These are phyloP conservation scores for Montipora sp. DNA, from an alignment of 64 coral and sea anemone species.

Conservation along the genomic window DNA sequence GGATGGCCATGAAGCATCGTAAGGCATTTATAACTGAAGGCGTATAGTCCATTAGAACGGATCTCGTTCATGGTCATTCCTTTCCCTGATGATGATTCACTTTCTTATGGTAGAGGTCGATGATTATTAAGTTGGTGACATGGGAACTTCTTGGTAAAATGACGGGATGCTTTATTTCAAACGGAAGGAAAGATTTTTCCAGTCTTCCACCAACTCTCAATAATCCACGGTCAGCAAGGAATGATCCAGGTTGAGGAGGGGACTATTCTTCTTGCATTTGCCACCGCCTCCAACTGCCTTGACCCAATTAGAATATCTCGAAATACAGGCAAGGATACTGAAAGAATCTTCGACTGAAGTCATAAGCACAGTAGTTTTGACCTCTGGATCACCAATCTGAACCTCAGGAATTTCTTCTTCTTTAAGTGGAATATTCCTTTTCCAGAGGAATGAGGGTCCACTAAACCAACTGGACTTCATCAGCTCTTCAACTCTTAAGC, in stretches of 20 bases:
- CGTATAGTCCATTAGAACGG: not conserved
- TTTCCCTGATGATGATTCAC: conserved; percentile 7
- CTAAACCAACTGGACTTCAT: conserved; percentile 43
- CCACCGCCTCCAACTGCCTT: conserved; percentile 8
- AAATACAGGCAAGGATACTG: not conserved
- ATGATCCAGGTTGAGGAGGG: conserved; percentile 11
- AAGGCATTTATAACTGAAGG: too few relatives aligned
- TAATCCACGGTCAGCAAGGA: not conserved
- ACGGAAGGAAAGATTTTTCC: not conserved
- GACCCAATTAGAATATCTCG: not conserved
- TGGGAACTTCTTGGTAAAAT: conserved; percentile 26
- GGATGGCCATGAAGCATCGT: too few relatives aligned
- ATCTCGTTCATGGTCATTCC: conserved; percentile 18
- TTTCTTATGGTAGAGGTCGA: not conserved
- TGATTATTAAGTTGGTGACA: not conserved
- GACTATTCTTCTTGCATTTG: not conserved
- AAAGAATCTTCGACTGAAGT: not conserved
- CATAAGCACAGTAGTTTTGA: conserved; percentile 1
- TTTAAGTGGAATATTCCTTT: not conserved
- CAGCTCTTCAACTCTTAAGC: conserved; percentile 20
- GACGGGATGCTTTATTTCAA: conserved; percentile 32
- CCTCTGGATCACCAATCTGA: conserved; percentile 5
- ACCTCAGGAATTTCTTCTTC: not conserved
- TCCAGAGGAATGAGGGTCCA: not conserved
- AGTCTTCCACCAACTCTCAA: conserved; percentile 45